These are phyloP conservation scores for Apocheima hispidaria DNA, from an alignment of 2,888 invertebrate genomes.

Conservation along the genomic window DNA sequence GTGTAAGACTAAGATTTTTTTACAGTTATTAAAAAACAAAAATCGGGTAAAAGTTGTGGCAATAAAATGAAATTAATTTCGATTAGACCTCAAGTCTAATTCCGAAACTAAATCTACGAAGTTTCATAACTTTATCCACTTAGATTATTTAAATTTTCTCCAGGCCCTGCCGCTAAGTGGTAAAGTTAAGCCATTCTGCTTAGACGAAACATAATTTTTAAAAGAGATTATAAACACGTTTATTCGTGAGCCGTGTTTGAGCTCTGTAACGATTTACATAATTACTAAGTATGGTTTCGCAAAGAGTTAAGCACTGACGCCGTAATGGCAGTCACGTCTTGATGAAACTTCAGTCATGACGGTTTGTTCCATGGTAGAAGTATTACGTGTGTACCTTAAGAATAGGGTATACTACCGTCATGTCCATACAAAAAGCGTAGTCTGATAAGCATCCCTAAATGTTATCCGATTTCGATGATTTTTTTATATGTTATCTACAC, in stretches of 20 bases:
- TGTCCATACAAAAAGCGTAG: too few species aligned
- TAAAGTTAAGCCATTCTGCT: slow-evolving; percentile 41
- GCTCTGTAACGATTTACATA: slow-evolving; percentile 58
- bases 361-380: slow-evolving; percentile 34
- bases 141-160: slow-evolving; percentile 28
- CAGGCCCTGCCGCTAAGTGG: slow-evolving; percentile 36
- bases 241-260: slow-evolving; percentile 58
- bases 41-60: not conserved
- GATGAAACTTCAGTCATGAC: slow-evolving; percentile 31
- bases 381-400: slow-evolving; percentile 13
- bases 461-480: too few species aligned
- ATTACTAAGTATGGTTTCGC: slow-evolving; percentile 52
- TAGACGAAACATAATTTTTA: slow-evolving; percentile 43
- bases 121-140: slow-evolving; percentile 26
- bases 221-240: slow-evolving; percentile 63
- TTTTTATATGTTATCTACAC: too few species aligned
- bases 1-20: not conserved
- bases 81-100: slow-evolving; percentile 20
- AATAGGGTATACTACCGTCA: too few species aligned
- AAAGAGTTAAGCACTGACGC: slow-evolving; percentile 39
- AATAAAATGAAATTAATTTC: slow-evolving; percentile 19
- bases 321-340: slow-evolving; percentile 46
- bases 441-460: too few species aligned
- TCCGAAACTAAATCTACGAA: slow-evolving; percentile 29
- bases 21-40: not conserved